These are phyloP conservation scores for Geotrupes spiniger DNA, from an alignment of 2,888 invertebrate species.

Conservation along the genomic window DNA sequence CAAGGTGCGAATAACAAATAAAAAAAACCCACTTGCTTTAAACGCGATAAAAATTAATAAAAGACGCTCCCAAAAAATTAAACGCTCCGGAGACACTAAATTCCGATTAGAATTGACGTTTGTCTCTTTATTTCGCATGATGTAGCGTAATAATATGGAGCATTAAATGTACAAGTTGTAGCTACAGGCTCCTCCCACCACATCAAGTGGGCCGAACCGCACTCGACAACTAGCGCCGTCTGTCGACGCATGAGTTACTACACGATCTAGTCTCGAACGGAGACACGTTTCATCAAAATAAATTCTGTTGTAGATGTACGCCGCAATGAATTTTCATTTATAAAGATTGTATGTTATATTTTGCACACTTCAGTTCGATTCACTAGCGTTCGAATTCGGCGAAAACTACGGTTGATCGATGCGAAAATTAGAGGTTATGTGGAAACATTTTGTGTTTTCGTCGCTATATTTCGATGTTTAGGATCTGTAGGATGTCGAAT, in stretches of 20 bases:
- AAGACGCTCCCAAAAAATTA: no score
- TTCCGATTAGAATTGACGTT: slow-evolving; percentile 34
- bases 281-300: slow-evolving; percentile 14
- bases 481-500: no score
- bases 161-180: slow-evolving; percentile 42
- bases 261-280: slow-evolving; percentile 35
- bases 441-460: not conserved
- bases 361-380: no score
- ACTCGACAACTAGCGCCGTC: slow-evolving; percentile 47
- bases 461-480: not conserved
- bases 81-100: slow-evolving; percentile 17
- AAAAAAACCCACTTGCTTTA: no score
- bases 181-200: slow-evolving; percentile 42
- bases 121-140: slow-evolving; percentile 37
- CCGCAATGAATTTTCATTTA: no score
- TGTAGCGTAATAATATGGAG: slow-evolving; percentile 39
- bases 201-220: slow-evolving; percentile 39
- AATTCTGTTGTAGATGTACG: not conserved
- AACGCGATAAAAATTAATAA: no score
- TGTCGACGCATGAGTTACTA: slow-evolving; percentile 34
- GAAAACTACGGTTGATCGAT: slow-evolving; percentile 33
- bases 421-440: slow-evolving; percentile 35
- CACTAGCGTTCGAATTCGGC: no score
- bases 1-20: no score
- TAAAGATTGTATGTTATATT: no score